phyloP scores from a whole-genome alignment of 2,888 invertebrate genomes.

The Tethea ocularis region DNA sequence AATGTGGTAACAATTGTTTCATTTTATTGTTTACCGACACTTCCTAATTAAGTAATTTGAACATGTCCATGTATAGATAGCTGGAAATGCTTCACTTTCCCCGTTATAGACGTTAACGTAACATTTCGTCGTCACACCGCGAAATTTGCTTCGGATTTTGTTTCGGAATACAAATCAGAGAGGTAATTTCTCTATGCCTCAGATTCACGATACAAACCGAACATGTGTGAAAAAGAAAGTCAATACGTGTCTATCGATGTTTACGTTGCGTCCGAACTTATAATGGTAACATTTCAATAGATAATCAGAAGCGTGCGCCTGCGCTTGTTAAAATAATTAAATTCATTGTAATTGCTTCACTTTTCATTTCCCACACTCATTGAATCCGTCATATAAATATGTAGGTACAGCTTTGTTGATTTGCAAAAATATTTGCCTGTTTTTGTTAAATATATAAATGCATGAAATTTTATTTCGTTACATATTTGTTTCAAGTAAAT shows the following conservation, averaged over 20 bases:
- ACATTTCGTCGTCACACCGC: constrained; percentile 57
- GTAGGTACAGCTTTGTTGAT: background rate
- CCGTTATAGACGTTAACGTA: constrained; percentile 51
- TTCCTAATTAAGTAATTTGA: constrained; percentile 51
- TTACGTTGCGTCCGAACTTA: constrained; percentile 37
- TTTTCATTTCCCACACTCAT: constrained; percentile 4
- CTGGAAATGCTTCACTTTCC: constrained; percentile 54
- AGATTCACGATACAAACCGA: constrained; percentile 61
- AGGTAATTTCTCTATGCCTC: constrained; percentile 71
- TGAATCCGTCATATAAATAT: background rate
- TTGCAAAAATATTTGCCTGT: background rate
- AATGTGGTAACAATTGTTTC: constrained; percentile 17
- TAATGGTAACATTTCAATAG: constrained; percentile 38
- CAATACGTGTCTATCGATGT: constrained; percentile 42
- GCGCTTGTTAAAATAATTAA: no score
- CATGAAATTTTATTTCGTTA: no score
- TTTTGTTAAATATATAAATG: no score
- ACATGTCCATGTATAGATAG: constrained; percentile 31
- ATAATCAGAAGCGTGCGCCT: constrained; percentile 21
- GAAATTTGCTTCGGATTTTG: constrained; percentile 56
- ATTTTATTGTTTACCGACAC: constrained; percentile 24
- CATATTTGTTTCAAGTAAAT: background rate
- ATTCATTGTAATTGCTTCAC: constrained; percentile 16
- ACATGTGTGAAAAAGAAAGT: constrained; percentile 72
- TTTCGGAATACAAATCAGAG: constrained; percentile 73